A percentile compares a stretch with the other conserved stretches of the same genome.
phyloP scores from a whole-genome alignment of 2,113 vertebrate genomes.

The Protomyctophum bolini region DNA sequence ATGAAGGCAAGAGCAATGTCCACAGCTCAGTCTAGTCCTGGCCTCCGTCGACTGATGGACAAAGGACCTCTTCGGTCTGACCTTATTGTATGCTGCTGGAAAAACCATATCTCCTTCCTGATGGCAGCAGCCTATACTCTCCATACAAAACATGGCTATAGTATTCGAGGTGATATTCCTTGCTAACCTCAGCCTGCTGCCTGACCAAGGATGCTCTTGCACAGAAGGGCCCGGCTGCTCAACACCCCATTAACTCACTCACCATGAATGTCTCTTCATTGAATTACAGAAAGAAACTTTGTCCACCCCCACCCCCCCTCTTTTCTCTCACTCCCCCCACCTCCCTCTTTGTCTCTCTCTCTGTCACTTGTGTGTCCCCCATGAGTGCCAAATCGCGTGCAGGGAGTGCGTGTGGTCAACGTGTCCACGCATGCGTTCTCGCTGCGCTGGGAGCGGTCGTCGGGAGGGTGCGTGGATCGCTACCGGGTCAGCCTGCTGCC shows the following conservation, averaged over 20 bases:
- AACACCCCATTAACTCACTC: neutral
- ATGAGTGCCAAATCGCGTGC: conserved; percentile 79
- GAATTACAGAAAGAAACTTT: conserved; percentile 15
- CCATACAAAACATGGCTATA: too few species aligned
- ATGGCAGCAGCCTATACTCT: too few species aligned
- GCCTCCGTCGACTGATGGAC: too few species aligned
- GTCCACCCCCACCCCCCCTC: neutral
- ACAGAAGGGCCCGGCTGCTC: neutral
- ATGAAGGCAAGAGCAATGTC: too few species aligned
- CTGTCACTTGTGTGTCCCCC: conserved; percentile 20
- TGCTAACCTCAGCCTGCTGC: too few species aligned
- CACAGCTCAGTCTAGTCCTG: too few species aligned
- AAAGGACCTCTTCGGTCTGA: too few species aligned
- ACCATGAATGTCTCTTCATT: neutral
- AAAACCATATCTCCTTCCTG: too few species aligned
- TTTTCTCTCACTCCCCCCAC: neutral
- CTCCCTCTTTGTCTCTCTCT: conserved; percentile 23
- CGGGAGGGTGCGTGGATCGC: conserved; percentile 72
- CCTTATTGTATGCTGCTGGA: too few species aligned
- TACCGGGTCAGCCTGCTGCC: conserved; percentile 82
- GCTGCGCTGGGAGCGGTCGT: conserved; percentile 76
- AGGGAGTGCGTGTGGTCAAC: conserved; percentile 67
- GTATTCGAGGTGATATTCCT: too few species aligned
- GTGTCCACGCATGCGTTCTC: conserved; percentile 80
- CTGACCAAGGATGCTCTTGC: too few species aligned